Evolutionary conservation across 2,888 invertebrate genomes (phyloP).

Genomic region (Sarcophaga carnaria): DNA sequence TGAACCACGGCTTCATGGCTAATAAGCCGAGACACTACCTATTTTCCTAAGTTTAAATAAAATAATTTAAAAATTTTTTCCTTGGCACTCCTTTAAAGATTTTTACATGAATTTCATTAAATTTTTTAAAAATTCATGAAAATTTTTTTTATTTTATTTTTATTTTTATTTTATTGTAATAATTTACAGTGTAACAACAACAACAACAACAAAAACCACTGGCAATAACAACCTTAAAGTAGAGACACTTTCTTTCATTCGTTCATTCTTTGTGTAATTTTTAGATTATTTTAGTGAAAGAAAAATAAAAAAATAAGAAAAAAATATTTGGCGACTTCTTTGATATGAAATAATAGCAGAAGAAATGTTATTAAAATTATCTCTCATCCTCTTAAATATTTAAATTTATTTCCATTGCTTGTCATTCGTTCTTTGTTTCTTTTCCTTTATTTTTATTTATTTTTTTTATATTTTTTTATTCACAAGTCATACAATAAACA

Average conservation of each 20-base stretch:
- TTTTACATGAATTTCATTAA: too few species aligned
- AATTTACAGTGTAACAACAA: too few species aligned
- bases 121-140: too few species aligned
- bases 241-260: not conserved
- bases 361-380: slow-evolving; percentile 62
- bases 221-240: not conserved
- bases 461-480: slow-evolving; percentile 14
- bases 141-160: too few species aligned
- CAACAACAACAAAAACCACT: too few species aligned
- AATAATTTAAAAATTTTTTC: too few species aligned
- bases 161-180: too few species aligned
- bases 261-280: not conserved
- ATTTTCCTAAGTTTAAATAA: too few species aligned
- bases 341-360: slow-evolving; percentile 49
- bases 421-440: not conserved
- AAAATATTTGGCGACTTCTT: slow-evolving; percentile 2
- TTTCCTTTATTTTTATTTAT: not conserved
- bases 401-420: not conserved
- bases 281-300: not conserved
- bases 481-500: slow-evolving; percentile 41
- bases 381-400: slow-evolving; percentile 6
- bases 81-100: too few species aligned
- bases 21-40: too few species aligned
- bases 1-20: too few species aligned
- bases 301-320: not conserved